Evolutionary conservation across 2,797 vertebrate genomes (phyloP).

Genomic region (Chiloscyllium punctatum): DNA sequence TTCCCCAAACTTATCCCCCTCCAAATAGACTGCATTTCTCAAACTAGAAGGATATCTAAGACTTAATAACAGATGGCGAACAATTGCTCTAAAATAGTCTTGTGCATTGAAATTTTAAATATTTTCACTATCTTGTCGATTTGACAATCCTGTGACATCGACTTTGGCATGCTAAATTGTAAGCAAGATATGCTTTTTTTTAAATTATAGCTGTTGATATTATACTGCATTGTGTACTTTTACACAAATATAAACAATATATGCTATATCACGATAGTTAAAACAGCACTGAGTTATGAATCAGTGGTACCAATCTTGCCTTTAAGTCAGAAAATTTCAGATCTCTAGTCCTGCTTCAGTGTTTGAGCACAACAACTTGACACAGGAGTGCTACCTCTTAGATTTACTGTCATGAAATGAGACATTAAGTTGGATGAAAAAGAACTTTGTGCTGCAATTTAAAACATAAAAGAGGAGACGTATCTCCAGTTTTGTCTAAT

Average conservation of each 20-base stretch:
- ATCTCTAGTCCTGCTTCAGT: no score
- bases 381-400: no score
- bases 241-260: neutral
- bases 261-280: neutral
- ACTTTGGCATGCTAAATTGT: neutral
- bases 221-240: neutral
- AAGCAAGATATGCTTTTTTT: neutral
- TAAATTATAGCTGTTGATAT: neutral
- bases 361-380: no score
- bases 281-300: neutral
- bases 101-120: neutral
- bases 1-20: neutral
- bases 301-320: no score
- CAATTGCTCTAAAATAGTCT: neutral
- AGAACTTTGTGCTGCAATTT: neutral
- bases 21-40: neutral
- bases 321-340: no score
- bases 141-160: neutral
- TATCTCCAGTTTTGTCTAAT: no score
- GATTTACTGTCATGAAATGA: neutral
- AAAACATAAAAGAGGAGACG: no score
- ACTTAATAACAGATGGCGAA: neutral
- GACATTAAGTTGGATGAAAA: neutral
- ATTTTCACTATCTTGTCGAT: neutral
- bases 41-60: neutral